These are phyloP conservation scores for Helleia helle DNA, from an alignment of 2,888 invertebrate genomes.

Conservation along the genomic window DNA sequence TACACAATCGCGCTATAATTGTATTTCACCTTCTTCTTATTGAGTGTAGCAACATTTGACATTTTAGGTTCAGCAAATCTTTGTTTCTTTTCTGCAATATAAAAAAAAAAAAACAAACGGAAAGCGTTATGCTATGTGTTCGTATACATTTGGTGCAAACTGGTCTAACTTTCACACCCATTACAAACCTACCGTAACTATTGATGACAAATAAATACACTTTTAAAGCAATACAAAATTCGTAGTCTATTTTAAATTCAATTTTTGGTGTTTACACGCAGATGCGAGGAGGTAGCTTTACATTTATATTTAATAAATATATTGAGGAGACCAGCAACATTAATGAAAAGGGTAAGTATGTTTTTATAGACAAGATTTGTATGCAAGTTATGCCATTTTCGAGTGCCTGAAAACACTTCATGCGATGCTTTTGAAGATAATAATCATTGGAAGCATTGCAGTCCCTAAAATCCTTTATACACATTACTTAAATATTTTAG, in stretches of 20 bases:
- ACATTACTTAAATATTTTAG: not conserved
- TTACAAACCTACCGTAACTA: not conserved
- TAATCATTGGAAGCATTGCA: too few relatives aligned
- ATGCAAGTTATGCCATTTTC: too few relatives aligned
- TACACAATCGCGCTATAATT: not conserved
- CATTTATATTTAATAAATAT: constrained; percentile 12
- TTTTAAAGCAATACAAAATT: constrained; percentile 20
- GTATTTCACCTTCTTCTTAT: not conserved
- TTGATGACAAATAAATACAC: not conserved
- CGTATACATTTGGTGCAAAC: constrained; percentile 3
- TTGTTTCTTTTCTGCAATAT: not conserved
- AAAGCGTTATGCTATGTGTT: not conserved
- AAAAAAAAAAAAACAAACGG: not conserved
- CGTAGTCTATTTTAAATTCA: constrained; percentile 26
- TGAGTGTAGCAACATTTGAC: not conserved
- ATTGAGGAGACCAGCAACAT: constrained; percentile 6
- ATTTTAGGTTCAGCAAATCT: not conserved
- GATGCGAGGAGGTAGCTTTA: constrained; percentile 29
- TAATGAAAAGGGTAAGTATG: too few relatives aligned
- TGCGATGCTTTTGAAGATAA: too few relatives aligned
- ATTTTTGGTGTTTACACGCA: constrained; percentile 29
- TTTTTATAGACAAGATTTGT: too few relatives aligned
- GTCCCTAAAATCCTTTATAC: too few relatives aligned
- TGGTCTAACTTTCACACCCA: constrained; percentile 4
- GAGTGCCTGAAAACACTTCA: too few relatives aligned